Percentiles rank a stretch among this genome's conserved stretches.
These are phyloP conservation scores for Azorinus chamasolen DNA, from an alignment of 2,888 invertebrate species.

Conservation along the genomic window DNA sequence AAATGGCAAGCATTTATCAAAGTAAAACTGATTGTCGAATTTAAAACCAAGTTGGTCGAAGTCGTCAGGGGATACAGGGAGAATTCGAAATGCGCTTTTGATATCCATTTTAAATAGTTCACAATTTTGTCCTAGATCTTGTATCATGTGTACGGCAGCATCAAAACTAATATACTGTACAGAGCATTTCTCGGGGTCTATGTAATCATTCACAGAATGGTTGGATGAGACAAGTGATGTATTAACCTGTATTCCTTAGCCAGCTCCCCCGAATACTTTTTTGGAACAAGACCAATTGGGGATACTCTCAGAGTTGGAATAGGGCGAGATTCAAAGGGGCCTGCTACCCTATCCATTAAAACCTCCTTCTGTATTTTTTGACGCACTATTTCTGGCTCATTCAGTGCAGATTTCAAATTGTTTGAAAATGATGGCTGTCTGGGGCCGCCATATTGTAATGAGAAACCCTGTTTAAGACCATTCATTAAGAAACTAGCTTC, in stretches of 20 bases:
- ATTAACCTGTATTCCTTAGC: constrained; percentile 31
- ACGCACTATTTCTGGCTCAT: background rate
- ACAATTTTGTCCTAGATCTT: constrained; percentile 33
- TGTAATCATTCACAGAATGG: constrained; percentile 37
- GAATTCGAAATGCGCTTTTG: constrained; percentile 36
- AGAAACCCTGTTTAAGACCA: constrained; percentile 17
- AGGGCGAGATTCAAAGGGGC: constrained; percentile 26
- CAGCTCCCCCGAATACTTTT: constrained; percentile 30
- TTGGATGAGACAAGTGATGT: constrained; percentile 44
- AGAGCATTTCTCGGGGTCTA: constrained; percentile 30
- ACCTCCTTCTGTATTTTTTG: constrained; percentile 23
- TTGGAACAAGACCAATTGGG: constrained; percentile 38
- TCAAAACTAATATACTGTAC: constrained; percentile 61
- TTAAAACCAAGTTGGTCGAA: constrained; percentile 2
- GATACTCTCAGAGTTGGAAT: constrained; percentile 26
- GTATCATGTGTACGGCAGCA: constrained; percentile 40
- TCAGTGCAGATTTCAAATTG: constrained; percentile 16
- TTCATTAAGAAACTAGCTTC: constrained; percentile 11
- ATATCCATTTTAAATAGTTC: constrained; percentile 39
- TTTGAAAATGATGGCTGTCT: background rate
- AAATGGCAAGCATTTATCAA: constrained; percentile 7
- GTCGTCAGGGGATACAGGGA: constrained; percentile 23
- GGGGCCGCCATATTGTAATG: constrained; percentile 14
- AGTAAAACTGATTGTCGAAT: background rate
- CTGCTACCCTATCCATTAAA: constrained; percentile 14